Conservation (phyloP, 2,888 invertebrate genomes). For the Nesidiocoris tenuis region DNA sequence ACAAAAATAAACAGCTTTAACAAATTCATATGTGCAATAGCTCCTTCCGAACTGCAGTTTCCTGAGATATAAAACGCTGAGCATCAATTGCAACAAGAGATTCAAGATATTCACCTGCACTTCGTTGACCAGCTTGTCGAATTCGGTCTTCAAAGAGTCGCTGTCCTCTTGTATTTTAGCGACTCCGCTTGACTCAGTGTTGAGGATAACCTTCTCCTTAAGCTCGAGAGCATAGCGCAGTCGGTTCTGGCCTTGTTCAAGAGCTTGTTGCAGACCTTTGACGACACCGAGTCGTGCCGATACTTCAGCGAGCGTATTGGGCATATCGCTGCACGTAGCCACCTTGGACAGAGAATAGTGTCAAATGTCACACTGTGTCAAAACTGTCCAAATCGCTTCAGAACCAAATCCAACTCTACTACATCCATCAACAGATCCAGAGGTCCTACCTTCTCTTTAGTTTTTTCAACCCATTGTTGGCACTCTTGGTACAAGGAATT, state of each 20-base stretch:
- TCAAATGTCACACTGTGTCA: no score
- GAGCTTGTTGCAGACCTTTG: constrained; percentile 82
- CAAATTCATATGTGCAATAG: no score
- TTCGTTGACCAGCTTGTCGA: constrained; percentile 81
- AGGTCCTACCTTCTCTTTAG: constrained; percentile 72
- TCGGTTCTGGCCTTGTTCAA: constrained; percentile 90
- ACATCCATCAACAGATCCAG: no score
- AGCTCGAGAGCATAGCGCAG: constrained; percentile 81
- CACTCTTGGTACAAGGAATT: constrained; percentile 90
- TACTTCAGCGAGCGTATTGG: constrained; percentile 78
- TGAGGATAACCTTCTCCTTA: constrained; percentile 90
- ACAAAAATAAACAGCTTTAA: no score
- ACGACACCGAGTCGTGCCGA: constrained; percentile 82
- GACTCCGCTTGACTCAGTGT: constrained; percentile 85
- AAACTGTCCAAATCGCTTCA: no score
- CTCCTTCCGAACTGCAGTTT: no score
- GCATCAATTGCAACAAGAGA: no score
- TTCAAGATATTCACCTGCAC: constrained; percentile 64
- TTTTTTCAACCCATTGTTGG: constrained; percentile 88
- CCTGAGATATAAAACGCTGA: no score
- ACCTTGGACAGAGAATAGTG: no score
- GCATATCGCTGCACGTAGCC: constrained; percentile 75
- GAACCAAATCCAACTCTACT: no score
- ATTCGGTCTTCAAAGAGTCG: constrained; percentile 82
- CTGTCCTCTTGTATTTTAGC: constrained; percentile 89